Evolutionary conservation across 2,113 vertebrate genomes (phyloP).

Genomic region (Vombatus ursinus): DNA sequence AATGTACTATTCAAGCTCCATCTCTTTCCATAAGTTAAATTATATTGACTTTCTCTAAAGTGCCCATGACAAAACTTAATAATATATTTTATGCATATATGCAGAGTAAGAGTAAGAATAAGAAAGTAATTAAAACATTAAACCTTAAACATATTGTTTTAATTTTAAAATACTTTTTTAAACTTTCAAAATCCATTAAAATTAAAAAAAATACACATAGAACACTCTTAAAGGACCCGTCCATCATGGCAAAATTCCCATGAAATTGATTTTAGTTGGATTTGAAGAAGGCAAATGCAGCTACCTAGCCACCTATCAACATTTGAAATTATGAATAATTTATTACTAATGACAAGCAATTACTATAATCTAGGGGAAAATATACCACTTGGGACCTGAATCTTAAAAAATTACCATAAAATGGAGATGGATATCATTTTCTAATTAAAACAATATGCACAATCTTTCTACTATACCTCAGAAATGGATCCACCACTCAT

Average conservation of each 20-base stretch:
- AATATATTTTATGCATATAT: neutral
- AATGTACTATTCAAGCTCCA: neutral
- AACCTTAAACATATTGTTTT: neutral
- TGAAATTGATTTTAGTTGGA: neutral
- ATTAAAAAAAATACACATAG: neutral
- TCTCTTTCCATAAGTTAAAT: neutral
- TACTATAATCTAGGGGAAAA: conserved; percentile 32
- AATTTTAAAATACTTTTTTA: neutral
- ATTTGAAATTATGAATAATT: neutral
- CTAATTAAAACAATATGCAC: neutral
- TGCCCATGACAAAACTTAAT: neutral
- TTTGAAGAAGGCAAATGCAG: neutral
- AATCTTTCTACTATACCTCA: conserved; percentile 4
- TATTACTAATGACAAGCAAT: conserved; percentile 40
- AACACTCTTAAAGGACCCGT: neutral
- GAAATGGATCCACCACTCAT: neutral
- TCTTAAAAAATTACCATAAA: conserved; percentile 26
- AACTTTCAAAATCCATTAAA: neutral
- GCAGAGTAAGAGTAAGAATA: neutral
- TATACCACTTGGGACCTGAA: conserved; percentile 31
- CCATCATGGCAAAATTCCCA: neutral
- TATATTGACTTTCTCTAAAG: neutral
- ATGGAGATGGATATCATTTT: conserved; percentile 17
- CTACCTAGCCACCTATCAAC: neutral
- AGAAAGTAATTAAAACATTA: neutral